A percentile compares a stretch with the other conserved stretches of the same genome.
These are phyloP conservation scores for Drosophila parabipectinata DNA, from an alignment of 1,140 invertebrate genomes.

Conservation along the genomic window DNA sequence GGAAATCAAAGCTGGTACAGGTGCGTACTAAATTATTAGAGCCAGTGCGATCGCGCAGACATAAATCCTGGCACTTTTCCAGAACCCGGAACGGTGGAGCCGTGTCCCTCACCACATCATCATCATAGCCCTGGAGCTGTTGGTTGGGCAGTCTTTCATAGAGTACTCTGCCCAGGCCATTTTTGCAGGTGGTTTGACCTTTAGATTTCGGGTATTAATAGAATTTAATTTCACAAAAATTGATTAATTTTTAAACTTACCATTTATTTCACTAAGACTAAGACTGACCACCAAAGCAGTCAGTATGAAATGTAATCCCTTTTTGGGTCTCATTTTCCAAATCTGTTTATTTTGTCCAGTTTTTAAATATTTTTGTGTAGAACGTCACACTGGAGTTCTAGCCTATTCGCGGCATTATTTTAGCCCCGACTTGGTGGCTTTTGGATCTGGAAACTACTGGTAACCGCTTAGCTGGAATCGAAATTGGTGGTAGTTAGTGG, in stretches of 20 bases:
- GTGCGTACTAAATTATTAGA: conserved; percentile 91
- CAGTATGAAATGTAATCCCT: conserved; percentile 28
- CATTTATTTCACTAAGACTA: conserved; percentile 47
- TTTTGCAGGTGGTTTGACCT: conserved; percentile 94
- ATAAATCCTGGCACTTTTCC: conserved; percentile 94
- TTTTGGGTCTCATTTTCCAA: conserved; percentile 49
- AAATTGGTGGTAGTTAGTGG: conserved; percentile 32
- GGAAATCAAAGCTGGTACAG: conserved; percentile 95
- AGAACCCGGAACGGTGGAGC: conserved; percentile 93
- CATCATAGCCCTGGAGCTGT: conserved; percentile 94
- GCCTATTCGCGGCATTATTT: conserved; percentile 52
- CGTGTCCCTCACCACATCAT: conserved; percentile 93
- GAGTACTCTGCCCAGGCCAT: conserved; percentile 92
- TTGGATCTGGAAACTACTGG: conserved; percentile 11
- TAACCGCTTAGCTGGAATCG: conserved; percentile 33
- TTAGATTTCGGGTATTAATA: not conserved
- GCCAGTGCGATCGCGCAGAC: conserved; percentile 91
- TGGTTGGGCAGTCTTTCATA: conserved; percentile 95
- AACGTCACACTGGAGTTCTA: conserved; percentile 10
- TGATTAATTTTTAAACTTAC: conserved; percentile 35
- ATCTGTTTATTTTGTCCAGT: conserved; percentile 2
- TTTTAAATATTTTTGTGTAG: conserved; percentile 5
- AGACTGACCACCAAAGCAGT: conserved; percentile 38
- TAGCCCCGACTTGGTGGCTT: conserved; percentile 34
- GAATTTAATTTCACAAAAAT: no score